These are phyloP conservation scores for Clunio marinus DNA, from an alignment of 2,888 invertebrate species.

Conservation along the genomic window DNA sequence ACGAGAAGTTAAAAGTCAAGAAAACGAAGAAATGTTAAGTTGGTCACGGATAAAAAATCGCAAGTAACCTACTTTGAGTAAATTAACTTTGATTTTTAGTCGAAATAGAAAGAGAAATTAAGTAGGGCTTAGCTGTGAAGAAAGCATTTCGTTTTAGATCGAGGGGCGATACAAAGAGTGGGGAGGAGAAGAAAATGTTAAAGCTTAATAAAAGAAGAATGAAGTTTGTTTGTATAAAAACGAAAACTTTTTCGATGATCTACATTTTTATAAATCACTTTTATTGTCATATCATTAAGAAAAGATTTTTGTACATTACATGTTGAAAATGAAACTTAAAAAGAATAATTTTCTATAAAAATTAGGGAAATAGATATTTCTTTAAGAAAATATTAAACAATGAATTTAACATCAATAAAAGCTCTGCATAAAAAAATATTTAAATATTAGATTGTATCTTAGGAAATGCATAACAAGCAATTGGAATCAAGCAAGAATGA, in stretches of 20 bases:
- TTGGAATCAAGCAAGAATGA: no score
- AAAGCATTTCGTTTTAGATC: neutral
- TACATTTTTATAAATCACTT: neutral
- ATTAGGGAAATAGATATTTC: no score
- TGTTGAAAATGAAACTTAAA: no score
- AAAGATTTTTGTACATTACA: no score
- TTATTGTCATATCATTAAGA: neutral
- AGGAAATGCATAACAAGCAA: no score
- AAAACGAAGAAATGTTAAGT: slow-evolving; percentile 43
- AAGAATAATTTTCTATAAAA: no score
- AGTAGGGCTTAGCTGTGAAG: neutral
- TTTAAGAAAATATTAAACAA: no score
- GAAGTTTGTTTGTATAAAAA: neutral
- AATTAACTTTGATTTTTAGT: slow-evolving; percentile 30
- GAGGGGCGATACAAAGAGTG: neutral
- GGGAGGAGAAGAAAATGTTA: neutral
- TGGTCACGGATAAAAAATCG: slow-evolving; percentile 50
- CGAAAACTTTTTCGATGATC: neutral
- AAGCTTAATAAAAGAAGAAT: no score
- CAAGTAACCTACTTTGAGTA: slow-evolving; percentile 49
- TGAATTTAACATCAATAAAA: no score
- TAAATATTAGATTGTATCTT: no score
- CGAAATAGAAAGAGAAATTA: slow-evolving; percentile 29
- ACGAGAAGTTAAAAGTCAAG: neutral
- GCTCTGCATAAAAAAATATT: no score